Percentiles rank a stretch among this genome's conserved stretches.
phyloP scores from a whole-genome alignment of 1,140 invertebrate genomes.

The Contarinia nasturtii region DNA sequence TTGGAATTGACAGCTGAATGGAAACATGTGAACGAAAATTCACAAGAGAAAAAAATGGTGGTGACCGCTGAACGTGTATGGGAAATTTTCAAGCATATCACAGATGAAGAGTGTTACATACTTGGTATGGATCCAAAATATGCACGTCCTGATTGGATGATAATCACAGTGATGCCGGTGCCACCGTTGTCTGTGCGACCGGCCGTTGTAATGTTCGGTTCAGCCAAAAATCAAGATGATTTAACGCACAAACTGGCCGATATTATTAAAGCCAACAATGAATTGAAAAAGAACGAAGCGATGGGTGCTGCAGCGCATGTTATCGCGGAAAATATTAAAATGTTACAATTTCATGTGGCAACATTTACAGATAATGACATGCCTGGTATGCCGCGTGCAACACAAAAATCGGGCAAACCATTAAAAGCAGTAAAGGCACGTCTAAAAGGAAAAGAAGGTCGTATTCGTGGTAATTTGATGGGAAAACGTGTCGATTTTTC shows the following conservation, averaged over 20 bases:
- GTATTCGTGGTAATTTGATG: conserved; percentile 98
- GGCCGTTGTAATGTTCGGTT: conserved; percentile 97
- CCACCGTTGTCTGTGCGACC: conserved; percentile 86
- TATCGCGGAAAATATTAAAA: conserved; percentile 89
- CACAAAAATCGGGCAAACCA: conserved; percentile 97
- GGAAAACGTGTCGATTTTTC: conserved; percentile 99
- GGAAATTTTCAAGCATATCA: conserved; percentile 93
- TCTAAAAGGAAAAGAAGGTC: conserved; percentile 87
- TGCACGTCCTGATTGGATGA: conserved; percentile 98
- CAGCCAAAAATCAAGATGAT: conserved; percentile 97
- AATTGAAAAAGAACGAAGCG: conserved; percentile 86
- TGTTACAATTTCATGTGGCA: conserved; percentile 97
- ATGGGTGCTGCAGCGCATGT: conserved; percentile 93
- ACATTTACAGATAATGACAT: conserved; percentile 97
- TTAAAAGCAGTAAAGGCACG: conserved; percentile 91
- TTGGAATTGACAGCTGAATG: conserved; percentile 90
- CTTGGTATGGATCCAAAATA: conserved; percentile 92
- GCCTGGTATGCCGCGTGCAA: conserved; percentile 90
- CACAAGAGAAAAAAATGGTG: conserved; percentile 84
- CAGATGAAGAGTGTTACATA: conserved; percentile 92
- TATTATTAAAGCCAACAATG: conserved; percentile 98
- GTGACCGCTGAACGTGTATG: conserved; percentile 88
- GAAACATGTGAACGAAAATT: conserved; percentile 97
- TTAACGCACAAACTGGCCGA: conserved; percentile 97
- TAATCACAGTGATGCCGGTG: conserved; percentile 90